phyloP scores from a whole-genome alignment of 92 coral and sea anemone genomes.

The Epizoanthus fatuus region DNA sequence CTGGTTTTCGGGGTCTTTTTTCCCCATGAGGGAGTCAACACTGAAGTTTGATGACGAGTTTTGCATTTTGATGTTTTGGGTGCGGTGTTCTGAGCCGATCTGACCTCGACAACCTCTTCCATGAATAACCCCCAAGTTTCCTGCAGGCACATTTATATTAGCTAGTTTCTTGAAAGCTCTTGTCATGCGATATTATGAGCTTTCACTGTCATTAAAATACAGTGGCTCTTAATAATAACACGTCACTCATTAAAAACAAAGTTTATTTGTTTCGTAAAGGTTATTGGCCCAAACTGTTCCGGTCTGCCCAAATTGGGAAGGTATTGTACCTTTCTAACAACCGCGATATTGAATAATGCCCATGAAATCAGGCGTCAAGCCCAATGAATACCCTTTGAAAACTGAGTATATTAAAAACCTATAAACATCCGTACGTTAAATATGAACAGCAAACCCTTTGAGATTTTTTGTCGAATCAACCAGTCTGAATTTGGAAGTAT shows the following conservation, averaged over 20 bases:
- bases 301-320: slow-evolving; percentile 65
- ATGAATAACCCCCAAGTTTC: neutral
- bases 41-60: slow-evolving; percentile 70
- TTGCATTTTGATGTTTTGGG: slow-evolving; percentile 59
- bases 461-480: neutral
- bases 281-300: slow-evolving; percentile 78
- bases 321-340: slow-evolving; percentile 34
- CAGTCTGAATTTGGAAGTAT: neutral
- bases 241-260: slow-evolving; percentile 77
- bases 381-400: slow-evolving; percentile 43
- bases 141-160: slow-evolving; percentile 23
- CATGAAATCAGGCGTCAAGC: slow-evolving; percentile 31
- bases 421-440: slow-evolving; percentile 43
- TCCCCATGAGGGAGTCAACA: slow-evolving; percentile 90
- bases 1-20: slow-evolving; percentile 67
- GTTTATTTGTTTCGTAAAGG: slow-evolving; percentile 86
- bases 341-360: slow-evolving; percentile 30
- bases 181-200: slow-evolving; percentile 25
- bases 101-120: slow-evolving; percentile 13
- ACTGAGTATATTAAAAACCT: slow-evolving; percentile 44
- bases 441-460: slow-evolving; percentile 38
- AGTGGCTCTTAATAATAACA: slow-evolving; percentile 65
- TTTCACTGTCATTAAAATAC: slow-evolving; percentile 46
- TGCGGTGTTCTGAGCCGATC: slow-evolving; percentile 29
- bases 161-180: slow-evolving; percentile 4